Percentiles rank a stretch among this genome's conserved stretches.
These are phyloP conservation scores for Schizothorax lantsangensis DNA, from an alignment of 2,797 vertebrate species.

Conservation along the genomic window DNA sequence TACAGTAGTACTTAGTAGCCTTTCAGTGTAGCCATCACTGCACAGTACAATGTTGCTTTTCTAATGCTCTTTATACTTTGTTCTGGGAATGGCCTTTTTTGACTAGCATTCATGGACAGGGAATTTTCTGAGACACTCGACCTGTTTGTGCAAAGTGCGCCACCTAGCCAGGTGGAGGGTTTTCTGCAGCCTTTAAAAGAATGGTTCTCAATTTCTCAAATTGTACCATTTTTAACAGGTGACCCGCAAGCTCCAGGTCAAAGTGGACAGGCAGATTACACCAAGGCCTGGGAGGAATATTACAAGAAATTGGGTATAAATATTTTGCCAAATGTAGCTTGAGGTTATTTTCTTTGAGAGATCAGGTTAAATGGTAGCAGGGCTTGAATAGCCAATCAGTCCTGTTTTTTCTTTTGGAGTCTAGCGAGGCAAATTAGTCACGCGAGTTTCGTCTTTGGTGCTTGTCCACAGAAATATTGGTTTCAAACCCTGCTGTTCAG, in stretches of 20 bases:
- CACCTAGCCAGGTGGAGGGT: conserved; percentile 73
- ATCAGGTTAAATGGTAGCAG: conserved; percentile 75
- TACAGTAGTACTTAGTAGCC: not conserved
- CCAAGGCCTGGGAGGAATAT: conserved; percentile 99
- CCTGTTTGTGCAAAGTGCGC: conserved; percentile 66
- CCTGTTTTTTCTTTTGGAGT: conserved; percentile 62
- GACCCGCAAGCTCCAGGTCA: conserved; percentile 97
- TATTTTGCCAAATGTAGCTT: conserved; percentile 74
- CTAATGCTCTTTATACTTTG: conserved; percentile 39
- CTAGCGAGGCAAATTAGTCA: conserved; percentile 46
- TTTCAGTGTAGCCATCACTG: conserved; percentile 18
- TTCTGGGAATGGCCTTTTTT: conserved; percentile 48
- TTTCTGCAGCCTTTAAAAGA: conserved; percentile 66
- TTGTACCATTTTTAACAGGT: conserved; percentile 88
- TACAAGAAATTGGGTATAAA: conserved; percentile 98
- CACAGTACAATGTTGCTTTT: conserved; percentile 30
- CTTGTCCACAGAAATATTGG: conserved; percentile 63
- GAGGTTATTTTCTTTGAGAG: conserved; percentile 74
- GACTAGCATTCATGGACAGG: conserved; percentile 23
- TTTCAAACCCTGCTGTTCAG: conserved; percentile 74
- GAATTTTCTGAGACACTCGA: conserved; percentile 39
- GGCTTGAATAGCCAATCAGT: conserved; percentile 62
- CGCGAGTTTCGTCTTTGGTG: conserved; percentile 33
- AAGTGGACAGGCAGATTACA: conserved; percentile 98
- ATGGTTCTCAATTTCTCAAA: conserved; percentile 79